Evolutionary conservation across 2,888 invertebrate species (phyloP).

Genomic region (Rambutsinella grinnellia): DNA sequence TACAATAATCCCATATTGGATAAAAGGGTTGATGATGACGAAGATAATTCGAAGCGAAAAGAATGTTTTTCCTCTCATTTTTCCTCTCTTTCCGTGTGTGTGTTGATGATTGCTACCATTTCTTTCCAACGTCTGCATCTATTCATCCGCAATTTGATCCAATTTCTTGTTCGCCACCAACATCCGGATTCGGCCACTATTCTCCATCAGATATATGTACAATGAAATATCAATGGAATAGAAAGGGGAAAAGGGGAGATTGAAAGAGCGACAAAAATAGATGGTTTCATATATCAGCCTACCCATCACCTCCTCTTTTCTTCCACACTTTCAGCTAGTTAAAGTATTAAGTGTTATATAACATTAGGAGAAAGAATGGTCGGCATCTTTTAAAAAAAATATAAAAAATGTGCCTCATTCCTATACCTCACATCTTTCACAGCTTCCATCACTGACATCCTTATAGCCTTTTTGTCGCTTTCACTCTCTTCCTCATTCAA

Average conservation of each 20-base stretch:
- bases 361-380: not conserved
- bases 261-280: slow-evolving; percentile 6
- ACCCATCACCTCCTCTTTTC: slow-evolving; percentile 16
- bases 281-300: slow-evolving; percentile 30
- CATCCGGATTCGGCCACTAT: not conserved
- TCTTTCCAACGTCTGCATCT: too few relatives aligned
- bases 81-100: not conserved
- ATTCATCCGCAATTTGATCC: slow-evolving; percentile 18
- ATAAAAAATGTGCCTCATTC: not conserved
- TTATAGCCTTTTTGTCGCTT: too few relatives aligned
- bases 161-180: slow-evolving; percentile 9
- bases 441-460: too few relatives aligned
- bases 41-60: slow-evolving; percentile 8
- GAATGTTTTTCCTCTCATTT: not conserved
- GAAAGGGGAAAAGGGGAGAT: slow-evolving; percentile 1
- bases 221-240: not conserved
- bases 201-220: not conserved
- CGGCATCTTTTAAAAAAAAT: not conserved
- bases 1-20: slow-evolving; percentile 23
- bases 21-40: slow-evolving; percentile 11
- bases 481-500: too few relatives aligned
- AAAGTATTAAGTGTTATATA: slow-evolving; percentile 17
- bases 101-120: too few relatives aligned
- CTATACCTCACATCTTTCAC: not conserved
- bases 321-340: slow-evolving; percentile 21